These are phyloP conservation scores for Coracias cyanogaster DNA, from an alignment of 2,797 vertebrate genomes.

Conservation along the genomic window DNA sequence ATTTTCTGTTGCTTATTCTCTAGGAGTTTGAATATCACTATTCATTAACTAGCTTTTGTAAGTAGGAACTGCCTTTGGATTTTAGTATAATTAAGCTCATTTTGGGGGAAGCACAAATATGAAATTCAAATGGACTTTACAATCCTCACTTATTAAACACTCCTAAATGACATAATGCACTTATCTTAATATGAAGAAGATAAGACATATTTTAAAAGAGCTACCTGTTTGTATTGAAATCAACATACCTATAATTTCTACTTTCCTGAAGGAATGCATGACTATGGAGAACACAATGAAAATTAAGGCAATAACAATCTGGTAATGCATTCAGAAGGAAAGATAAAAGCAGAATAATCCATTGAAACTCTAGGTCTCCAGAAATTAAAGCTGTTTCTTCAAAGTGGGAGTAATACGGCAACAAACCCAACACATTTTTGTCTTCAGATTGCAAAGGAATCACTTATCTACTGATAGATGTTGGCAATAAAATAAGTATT, in stretches of 20 bases:
- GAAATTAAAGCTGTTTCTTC: not conserved
- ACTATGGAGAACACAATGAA: not conserved
- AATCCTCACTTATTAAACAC: not conserved
- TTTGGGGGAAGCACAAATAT: not conserved
- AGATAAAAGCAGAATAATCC: slow-evolving; percentile 8
- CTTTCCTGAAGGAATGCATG: not conserved
- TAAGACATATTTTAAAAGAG: slow-evolving; percentile 9
- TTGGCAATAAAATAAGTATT: not conserved
- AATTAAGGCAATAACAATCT: slow-evolving; percentile 12
- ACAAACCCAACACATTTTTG: not conserved
- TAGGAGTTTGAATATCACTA: slow-evolving; percentile 6
- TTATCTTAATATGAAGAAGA: not conserved
- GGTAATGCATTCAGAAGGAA: not conserved
- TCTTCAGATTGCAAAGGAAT: not conserved
- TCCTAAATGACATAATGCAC: not conserved
- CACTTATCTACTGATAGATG: not conserved
- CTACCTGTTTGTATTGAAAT: slow-evolving; percentile 2
- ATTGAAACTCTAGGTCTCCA: not conserved
- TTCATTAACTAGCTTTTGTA: slow-evolving; percentile 47
- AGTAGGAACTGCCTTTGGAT: not conserved
- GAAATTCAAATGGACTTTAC: slow-evolving; percentile 30
- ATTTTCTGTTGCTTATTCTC: slow-evolving; percentile 23
- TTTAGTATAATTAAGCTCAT: slow-evolving; percentile 15
- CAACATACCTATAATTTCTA: not conserved
- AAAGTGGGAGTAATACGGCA: not conserved